These are phyloP conservation scores for Scomberomorus guttatus DNA, from an alignment of 2,797 vertebrate species.

Conservation along the genomic window DNA sequence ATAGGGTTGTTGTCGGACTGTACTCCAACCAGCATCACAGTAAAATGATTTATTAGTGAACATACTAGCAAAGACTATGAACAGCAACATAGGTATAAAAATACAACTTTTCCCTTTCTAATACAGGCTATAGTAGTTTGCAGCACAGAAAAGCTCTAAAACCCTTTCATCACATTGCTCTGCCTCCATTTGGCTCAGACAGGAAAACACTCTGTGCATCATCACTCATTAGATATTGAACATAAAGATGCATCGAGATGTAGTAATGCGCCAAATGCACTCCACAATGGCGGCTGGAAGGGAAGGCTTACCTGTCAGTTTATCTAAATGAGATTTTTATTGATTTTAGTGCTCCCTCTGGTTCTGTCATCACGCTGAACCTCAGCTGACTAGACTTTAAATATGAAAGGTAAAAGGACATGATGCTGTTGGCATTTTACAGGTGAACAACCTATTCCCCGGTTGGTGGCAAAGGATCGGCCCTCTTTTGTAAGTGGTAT, in stretches of 20 bases:
- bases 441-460: conserved; percentile 31
- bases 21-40: neutral
- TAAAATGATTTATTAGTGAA: conserved; percentile 39
- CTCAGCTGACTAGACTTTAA: conserved; percentile 50
- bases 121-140: neutral
- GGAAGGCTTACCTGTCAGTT: conserved; percentile 62
- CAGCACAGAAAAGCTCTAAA: neutral
- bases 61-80: conserved; percentile 10
- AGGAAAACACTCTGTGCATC: conserved; percentile 37
- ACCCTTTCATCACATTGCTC: conserved; percentile 16
- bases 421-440: conserved; percentile 54
- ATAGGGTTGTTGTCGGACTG: neutral
- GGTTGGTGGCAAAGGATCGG: conserved; percentile 31
- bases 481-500: conserved; percentile 18
- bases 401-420: conserved; percentile 71
- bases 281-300: conserved; percentile 35
- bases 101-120: neutral
- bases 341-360: conserved; percentile 51
- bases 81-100: neutral
- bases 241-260: conserved; percentile 38
- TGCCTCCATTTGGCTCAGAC: conserved; percentile 27
- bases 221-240: conserved; percentile 62
- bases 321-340: conserved; percentile 75
- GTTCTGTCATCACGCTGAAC: conserved; percentile 53
- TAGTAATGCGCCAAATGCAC: conserved; percentile 31